Percentiles rank a stretch among this genome's conserved stretches.
Conservation (phyloP, 1,140 invertebrate genomes). For the Lepidurus packardi region DNA sequence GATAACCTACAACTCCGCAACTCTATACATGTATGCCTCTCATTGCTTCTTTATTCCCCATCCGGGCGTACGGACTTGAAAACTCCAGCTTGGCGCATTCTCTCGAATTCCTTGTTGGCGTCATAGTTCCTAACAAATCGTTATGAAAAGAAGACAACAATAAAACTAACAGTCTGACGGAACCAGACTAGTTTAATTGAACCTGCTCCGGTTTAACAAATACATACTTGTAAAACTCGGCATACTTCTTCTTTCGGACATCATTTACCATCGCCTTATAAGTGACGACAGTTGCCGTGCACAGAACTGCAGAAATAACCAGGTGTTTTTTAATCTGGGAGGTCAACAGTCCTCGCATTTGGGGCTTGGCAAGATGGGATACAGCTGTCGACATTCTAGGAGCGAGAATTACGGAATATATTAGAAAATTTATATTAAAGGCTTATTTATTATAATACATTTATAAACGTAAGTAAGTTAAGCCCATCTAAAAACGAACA, state of each 20-base stretch:
- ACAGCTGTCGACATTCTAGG: slow-evolving; percentile 28
- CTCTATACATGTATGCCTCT: neutral
- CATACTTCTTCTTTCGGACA: slow-evolving; percentile 54
- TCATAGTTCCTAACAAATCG: slow-evolving; percentile 49
- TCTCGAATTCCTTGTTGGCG: slow-evolving; percentile 44
- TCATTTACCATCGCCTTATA: slow-evolving; percentile 51
- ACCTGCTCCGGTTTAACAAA: neutral
- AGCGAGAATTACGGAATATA: neutral
- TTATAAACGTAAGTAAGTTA: too few relatives aligned
- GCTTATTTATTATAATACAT: neutral
- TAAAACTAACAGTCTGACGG: neutral
- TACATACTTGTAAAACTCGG: slow-evolving; percentile 60
- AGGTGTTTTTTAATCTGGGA: slow-evolving; percentile 53
- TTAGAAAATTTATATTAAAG: neutral
- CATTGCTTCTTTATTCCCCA: slow-evolving; percentile 27
- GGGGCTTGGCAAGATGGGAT: slow-evolving; percentile 44
- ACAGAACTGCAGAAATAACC: slow-evolving; percentile 44
- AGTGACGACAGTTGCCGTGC: slow-evolving; percentile 44
- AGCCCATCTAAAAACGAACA: too few relatives aligned
- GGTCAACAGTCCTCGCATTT: slow-evolving; percentile 54
- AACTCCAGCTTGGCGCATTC: slow-evolving; percentile 48
- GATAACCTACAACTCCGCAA: neutral
- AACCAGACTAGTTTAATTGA: neutral
- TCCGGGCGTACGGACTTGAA: slow-evolving; percentile 44
- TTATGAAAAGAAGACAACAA: slow-evolving; percentile 17